Conservation (phyloP, 2,797 vertebrate genomes). For the Chloroceryle amazona region DNA sequence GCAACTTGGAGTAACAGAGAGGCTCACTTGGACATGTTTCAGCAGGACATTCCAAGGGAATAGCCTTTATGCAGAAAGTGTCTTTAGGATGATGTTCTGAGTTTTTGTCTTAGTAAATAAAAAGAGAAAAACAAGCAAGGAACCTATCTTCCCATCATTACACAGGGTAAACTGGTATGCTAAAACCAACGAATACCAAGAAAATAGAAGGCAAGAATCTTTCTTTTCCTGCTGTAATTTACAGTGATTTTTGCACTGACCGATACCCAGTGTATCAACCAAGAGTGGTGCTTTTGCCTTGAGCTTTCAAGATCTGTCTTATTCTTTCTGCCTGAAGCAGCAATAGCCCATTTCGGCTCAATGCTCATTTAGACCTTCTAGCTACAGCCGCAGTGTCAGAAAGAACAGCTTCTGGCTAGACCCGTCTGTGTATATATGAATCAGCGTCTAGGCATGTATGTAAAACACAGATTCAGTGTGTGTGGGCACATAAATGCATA, state of each 20-base stretch:
- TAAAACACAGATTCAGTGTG: not conserved
- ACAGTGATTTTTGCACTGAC: not conserved
- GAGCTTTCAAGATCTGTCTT: not conserved
- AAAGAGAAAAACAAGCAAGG: not conserved
- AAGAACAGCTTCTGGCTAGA: not conserved
- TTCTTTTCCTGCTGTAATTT: not conserved
- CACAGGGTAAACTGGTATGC: fast-evolving
- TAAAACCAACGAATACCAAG: not conserved
- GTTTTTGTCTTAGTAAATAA: not conserved
- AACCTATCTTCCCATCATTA: not conserved
- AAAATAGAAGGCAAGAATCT: not conserved
- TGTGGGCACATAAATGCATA: not conserved
- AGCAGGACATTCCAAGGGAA: not conserved
- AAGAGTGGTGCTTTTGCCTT: not conserved
- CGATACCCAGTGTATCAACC: not conserved
- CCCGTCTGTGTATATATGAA: fast-evolving
- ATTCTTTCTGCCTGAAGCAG: not conserved
- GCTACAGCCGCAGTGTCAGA: not conserved
- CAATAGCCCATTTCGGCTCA: not conserved
- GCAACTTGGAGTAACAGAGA: fast-evolving
- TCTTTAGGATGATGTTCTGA: not conserved
- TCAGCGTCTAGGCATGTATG: not conserved
- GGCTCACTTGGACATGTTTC: fast-evolving
- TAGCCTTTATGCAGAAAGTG: not conserved
- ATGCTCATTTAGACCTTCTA: not conserved